Evolutionary conservation across 1,140 invertebrate genomes (phyloP).

Genomic region (Drosophila equinoxialis): DNA sequence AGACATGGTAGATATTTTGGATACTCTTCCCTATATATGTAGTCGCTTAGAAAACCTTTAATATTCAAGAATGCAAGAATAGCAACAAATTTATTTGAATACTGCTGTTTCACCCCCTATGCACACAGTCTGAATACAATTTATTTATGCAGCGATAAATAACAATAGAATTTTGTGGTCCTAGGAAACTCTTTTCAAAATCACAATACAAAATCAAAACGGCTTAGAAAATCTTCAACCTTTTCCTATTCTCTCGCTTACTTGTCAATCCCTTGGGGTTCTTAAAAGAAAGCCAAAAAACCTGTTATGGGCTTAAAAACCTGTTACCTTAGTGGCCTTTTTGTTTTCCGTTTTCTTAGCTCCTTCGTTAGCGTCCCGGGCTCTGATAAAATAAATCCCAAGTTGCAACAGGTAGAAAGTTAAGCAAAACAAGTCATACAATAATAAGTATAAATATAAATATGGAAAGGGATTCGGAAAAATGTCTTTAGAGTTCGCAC

Average conservation of each 20-base stretch:
- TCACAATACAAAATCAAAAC: neutral
- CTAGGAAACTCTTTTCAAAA: conserved; percentile 1
- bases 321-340: conserved; percentile 60
- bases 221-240: neutral
- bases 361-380: conserved; percentile 56
- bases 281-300: conserved; percentile 30
- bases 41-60: no score
- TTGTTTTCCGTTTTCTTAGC: conserved; percentile 56
- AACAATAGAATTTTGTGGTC: neutral
- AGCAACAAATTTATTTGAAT: no score
- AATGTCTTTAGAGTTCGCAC: neutral
- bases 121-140: no score
- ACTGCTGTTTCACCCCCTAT: no score
- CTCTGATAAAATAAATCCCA: conserved; percentile 65
- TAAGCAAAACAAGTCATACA: conserved; percentile 45
- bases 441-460: conserved; percentile 40
- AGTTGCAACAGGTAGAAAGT: conserved; percentile 70
- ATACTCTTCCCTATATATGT: no score
- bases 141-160: no score
- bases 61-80: no score
- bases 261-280: neutral
- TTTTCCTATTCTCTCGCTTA: neutral
- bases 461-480: neutral
- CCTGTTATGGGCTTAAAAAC: conserved; percentile 66
- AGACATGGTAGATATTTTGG: no score